These are phyloP conservation scores for Osmerus mordax DNA, from an alignment of 2,113 vertebrate genomes.

Conservation along the genomic window DNA sequence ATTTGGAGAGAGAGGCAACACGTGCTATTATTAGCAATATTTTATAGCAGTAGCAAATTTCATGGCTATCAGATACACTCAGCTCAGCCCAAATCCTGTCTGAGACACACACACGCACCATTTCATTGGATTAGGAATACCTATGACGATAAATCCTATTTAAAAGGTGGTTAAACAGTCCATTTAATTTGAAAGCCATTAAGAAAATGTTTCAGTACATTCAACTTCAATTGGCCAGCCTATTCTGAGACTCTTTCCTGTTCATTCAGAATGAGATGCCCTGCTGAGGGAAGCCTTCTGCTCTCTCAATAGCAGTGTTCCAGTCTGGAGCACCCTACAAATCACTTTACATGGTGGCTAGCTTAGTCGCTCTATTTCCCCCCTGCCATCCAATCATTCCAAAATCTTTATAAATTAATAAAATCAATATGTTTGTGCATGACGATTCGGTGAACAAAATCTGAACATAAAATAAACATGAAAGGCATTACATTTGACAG, in stretches of 20 bases:
- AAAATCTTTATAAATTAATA: too few relatives aligned
- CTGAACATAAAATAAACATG: too few relatives aligned
- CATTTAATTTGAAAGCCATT: constrained; percentile 39
- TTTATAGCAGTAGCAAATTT: constrained; percentile 47
- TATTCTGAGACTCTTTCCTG: constrained; percentile 23
- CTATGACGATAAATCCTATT: constrained; percentile 50
- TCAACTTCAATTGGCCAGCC: constrained; percentile 15
- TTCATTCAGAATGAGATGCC: constrained; percentile 26
- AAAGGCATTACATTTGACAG: too few relatives aligned
- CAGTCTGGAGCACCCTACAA: neutral
- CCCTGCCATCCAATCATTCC: too few relatives aligned
- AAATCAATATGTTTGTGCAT: too few relatives aligned
- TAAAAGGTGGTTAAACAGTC: constrained; percentile 37
- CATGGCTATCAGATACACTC: constrained; percentile 60
- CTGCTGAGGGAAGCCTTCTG: constrained; percentile 6
- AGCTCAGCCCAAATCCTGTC: constrained; percentile 52
- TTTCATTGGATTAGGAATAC: constrained; percentile 59
- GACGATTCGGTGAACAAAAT: too few relatives aligned
- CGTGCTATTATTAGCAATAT: constrained; percentile 47
- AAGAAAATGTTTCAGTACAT: constrained; percentile 11
- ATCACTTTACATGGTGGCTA: constrained; percentile 10
- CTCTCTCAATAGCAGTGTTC: constrained; percentile 6
- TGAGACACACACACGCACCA: constrained; percentile 43
- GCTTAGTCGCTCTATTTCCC: neutral
- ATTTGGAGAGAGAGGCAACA: constrained; percentile 10